Evolutionary conservation across 2,113 vertebrate genomes (phyloP).

Genomic region (Cathartes aura): DNA sequence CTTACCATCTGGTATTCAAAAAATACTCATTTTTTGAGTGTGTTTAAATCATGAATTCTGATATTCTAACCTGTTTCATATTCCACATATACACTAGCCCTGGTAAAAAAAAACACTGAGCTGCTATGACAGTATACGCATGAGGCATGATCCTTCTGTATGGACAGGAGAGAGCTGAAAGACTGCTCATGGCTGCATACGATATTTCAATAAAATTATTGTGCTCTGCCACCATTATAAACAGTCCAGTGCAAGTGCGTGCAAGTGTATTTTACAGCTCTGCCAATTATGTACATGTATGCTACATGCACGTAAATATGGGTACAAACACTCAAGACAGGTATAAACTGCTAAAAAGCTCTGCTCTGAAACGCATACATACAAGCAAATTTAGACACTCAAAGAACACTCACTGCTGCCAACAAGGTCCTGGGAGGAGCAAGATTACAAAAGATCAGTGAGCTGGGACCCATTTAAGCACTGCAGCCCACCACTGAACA

Average conservation of each 20-base stretch:
- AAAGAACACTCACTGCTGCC: neutral
- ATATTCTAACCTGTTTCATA: neutral
- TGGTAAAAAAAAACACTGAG: neutral
- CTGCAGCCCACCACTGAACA: accelerated
- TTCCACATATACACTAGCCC: neutral
- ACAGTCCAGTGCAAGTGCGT: neutral
- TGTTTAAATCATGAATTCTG: neutral
- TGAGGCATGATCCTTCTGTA: neutral
- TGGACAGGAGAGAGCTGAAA: neutral
- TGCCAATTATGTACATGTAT: neutral
- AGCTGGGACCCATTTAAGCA: neutral
- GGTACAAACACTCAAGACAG: neutral
- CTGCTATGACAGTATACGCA: neutral
- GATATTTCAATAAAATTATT: neutral
- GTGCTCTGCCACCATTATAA: neutral
- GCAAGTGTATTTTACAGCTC: neutral
- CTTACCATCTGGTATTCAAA: neutral
- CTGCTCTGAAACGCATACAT: neutral
- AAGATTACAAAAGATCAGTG: neutral
- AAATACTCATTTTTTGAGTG: neutral
- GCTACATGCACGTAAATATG: neutral
- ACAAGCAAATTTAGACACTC: neutral
- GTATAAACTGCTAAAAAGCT: neutral
- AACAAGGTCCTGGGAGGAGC: neutral
- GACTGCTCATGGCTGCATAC: neutral